Evolutionary conservation across 2,113 vertebrate species (phyloP), one percentile per base, ranked within the genome.

Genomic region (Speoplatyrhinus poulsoni): DNA sequence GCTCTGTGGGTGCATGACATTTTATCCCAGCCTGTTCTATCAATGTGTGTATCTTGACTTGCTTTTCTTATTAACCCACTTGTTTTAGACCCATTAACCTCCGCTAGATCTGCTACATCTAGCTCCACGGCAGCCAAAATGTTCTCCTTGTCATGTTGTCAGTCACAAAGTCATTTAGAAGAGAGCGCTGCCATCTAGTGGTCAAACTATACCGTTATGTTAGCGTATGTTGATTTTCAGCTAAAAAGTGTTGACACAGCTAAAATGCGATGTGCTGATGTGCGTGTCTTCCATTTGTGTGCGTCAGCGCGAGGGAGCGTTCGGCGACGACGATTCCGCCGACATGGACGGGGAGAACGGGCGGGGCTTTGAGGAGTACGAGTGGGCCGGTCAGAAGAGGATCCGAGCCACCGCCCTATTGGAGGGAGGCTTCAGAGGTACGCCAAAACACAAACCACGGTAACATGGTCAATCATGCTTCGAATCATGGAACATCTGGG

Each of bases 371-470:
- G 98, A 99, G 70, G 98, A 99, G 71, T 99, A 99, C 48, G 98
- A 99, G 73, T 99, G 98, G 98, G 98, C 97, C 0, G 97, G 98
- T 3, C 98, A 99, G 94, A 99, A 99, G 89, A 94, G 98, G 93
- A 96, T 99, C 93, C 93, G 98, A 82, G 98, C 97, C 19, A 98
- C 96, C 0, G 94, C 97, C 49, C 93, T 99, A 69, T 90, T 99
- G 89, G 97, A 99, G 85, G 98, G 98, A 79, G 98, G 98, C 70
- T 99, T 98, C 88, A 93, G 97, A 95, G 98, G 97, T 99, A 92
- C 4, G 11, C 1, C 62, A 33, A 16, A 50, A 7, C 0, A 54
- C 58, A 41, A 26, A 17, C 41, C 26, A 6, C 11, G 3, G 16
- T 12, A 12, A 50, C 55, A 54, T 46, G 48, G 48, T 10, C 8